Evolutionary conservation across 2,797 vertebrate genomes (phyloP).

Genomic region (Caiman crocodilus): DNA sequence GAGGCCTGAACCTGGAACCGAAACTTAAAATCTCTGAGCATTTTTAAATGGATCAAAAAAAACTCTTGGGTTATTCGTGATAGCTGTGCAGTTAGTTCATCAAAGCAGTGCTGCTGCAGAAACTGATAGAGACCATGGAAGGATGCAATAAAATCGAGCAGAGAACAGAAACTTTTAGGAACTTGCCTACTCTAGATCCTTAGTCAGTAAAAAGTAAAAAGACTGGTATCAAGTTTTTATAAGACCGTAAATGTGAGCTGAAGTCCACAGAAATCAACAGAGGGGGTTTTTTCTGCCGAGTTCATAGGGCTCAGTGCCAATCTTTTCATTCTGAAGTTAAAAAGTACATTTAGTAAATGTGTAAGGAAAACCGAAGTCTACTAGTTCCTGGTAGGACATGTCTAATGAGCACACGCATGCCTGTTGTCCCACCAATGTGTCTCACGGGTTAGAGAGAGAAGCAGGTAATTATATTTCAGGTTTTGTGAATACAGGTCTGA

Average conservation of each 20-base stretch:
- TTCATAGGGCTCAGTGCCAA: constrained; percentile 22
- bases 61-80: constrained; percentile 63
- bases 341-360: background rate
- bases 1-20: background rate
- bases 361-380: constrained; percentile 52
- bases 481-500: constrained; percentile 58
- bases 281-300: background rate
- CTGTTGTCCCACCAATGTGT: constrained; percentile 61
- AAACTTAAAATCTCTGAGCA: background rate
- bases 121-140: constrained; percentile 69
- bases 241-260: constrained; percentile 20
- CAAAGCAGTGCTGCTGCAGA: constrained; percentile 65
- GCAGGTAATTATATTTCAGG: constrained; percentile 50
- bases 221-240: constrained; percentile 31
- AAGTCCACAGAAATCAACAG: constrained; percentile 23
- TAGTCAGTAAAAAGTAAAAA: constrained; percentile 3
- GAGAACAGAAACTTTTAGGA: constrained; percentile 60
- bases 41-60: constrained; percentile 50
- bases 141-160: constrained; percentile 57
- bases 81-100: constrained; percentile 68
- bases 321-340: constrained; percentile 31
- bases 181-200: constrained; percentile 49
- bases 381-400: constrained; percentile 31
- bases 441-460: constrained; percentile 46
- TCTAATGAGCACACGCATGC: constrained; percentile 67